Conservation (phyloP, 2,888 invertebrate genomes). For the Seira musarum region DNA sequence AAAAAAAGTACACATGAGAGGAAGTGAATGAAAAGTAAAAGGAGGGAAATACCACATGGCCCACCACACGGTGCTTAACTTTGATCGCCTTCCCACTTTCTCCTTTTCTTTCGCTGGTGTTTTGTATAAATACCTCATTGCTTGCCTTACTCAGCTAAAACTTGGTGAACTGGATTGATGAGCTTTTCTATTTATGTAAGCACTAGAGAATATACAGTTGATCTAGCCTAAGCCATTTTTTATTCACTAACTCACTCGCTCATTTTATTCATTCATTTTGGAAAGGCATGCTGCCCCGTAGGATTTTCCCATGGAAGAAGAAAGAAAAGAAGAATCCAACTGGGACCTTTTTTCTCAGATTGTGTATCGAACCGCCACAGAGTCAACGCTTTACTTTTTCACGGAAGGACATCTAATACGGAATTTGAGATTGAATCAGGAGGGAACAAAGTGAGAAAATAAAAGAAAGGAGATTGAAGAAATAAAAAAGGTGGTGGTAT, state of each 20-base stretch:
- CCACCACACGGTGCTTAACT: slow-evolving; percentile 56
- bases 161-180: slow-evolving; percentile 50
- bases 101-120: slow-evolving; percentile 28
- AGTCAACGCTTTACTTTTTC: too few species aligned
- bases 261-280: slow-evolving; percentile 30
- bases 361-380: slow-evolving; percentile 5
- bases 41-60: slow-evolving; percentile 37
- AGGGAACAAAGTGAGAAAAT: slow-evolving; percentile 22
- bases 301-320: slow-evolving; percentile 34
- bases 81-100: slow-evolving; percentile 45
- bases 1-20: too few species aligned
- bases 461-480: slow-evolving; percentile 20
- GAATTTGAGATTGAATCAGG: slow-evolving; percentile 38
- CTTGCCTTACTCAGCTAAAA: slow-evolving; percentile 18
- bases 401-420: slow-evolving; percentile 4
- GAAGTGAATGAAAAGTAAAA: slow-evolving; percentile 31
- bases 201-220: too few species aligned
- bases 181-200: slow-evolving; percentile 48
- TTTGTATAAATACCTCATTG: too few species aligned
- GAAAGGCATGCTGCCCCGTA: slow-evolving; percentile 29
- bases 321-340: neutral
- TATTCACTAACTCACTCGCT: too few species aligned
- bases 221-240: too few species aligned
- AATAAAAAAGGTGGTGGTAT: too few species aligned
- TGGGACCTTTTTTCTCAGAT: slow-evolving; percentile 7